A percentile compares a stretch with the other conserved stretches of the same genome.
Evolutionary conservation across 2,797 vertebrate genomes (phyloP).

Genomic region (Eidolon dupreanum): DNA sequence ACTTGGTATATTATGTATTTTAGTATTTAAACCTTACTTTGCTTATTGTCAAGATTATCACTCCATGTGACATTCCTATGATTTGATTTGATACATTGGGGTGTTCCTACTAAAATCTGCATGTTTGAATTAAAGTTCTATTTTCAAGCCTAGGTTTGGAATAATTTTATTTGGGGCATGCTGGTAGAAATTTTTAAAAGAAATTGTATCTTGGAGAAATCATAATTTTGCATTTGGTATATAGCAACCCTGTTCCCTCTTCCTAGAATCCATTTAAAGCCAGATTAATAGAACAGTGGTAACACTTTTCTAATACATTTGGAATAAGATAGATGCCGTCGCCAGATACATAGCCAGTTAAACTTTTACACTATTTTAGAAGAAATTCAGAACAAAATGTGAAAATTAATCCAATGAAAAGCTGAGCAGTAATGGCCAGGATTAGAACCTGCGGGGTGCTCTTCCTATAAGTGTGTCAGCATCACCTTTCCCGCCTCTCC

Average conservation of each 20-base stretch:
- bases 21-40: neutral
- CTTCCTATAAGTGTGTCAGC: neutral
- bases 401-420: neutral
- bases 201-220: neutral
- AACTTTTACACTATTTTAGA: neutral
- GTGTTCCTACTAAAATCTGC: neutral
- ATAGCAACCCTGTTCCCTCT: neutral
- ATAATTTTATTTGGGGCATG: neutral
- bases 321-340: neutral
- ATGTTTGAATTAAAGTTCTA: neutral
- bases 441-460: neutral
- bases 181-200: neutral
- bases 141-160: neutral
- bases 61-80: neutral
- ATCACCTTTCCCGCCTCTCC: too few relatives aligned
- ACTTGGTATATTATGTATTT: neutral
- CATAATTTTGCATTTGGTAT: neutral
- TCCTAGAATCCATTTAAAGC: neutral
- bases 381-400: constrained; percentile 10
- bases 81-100: fast-evolving
- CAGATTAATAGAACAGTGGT: neutral
- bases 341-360: neutral
- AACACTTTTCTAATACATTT: neutral
- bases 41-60: neutral
- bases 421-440: neutral